Evolutionary conservation across 35 echinoderm and acorn worm species (phyloP), one percentile per base, ranked within the genome.

Genomic region (Chiridota heheva): DNA sequence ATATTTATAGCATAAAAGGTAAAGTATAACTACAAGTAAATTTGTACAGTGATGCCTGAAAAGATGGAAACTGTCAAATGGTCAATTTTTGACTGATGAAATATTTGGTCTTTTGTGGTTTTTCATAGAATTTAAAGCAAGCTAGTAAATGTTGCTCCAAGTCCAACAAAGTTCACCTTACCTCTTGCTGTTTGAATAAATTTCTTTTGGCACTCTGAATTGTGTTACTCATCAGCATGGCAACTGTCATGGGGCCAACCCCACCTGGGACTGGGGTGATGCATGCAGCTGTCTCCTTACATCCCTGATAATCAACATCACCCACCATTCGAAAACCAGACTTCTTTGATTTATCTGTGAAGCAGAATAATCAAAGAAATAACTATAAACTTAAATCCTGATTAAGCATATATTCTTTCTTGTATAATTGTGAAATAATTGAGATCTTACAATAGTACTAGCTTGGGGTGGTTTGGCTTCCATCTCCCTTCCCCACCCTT

Each of bases 211-310:
- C 93, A 41, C 93, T 76, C 60, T 97, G 88, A 28, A 91, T 36
- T 1, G 93, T 97, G 58, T 91, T 97, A 17, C 77, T 60, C 60
- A 97, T 91, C 42, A 97, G 73, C 93, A 97, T 97, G 43, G 93
- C 88, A 15, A 97, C 84, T 2, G 93, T 97, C 93, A 97, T 97
- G 22, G 93, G 93, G 39, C 93, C 93, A 32, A 97, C 93, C 18
- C 93, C 93, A 58, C 93, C 93, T 44, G 93, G 93, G 2, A 97
- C 93, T 0, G 93, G 93, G 25, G 93, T 97, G 57, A 97, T 89
- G 42, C 63, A 69, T 8, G 89, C 83, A 2, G 93, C 93, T 2
- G 90, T 89, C 36, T 91, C 88, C 80, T 89, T 97, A 0, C 85
- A 84, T 34, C 81, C 84, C 24, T 64, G 35, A 55, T 84, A 97